A percentile compares a stretch with the other conserved stretches of the same genome.
These are phyloP conservation scores for zebrafish (Danio rerio) DNA, from an alignment of 2,113 vertebrate species.

Conservation along the genomic window DNA sequence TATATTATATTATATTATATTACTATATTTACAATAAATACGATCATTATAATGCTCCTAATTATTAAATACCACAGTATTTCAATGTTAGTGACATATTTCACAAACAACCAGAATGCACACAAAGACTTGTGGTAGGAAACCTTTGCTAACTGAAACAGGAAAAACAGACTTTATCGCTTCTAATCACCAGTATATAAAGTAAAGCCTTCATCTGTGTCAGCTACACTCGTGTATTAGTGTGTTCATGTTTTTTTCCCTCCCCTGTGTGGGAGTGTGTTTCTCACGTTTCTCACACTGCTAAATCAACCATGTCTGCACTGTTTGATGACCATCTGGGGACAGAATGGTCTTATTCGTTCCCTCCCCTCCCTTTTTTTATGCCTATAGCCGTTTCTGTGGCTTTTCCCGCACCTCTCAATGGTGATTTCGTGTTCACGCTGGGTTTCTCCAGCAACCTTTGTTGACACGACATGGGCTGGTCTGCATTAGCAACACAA, in stretches of 20 bases:
- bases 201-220: background rate
- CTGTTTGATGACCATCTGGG: slow-evolving; percentile 52
- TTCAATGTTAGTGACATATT: background rate
- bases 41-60: background rate
- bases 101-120: background rate
- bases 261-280: slow-evolving; percentile 36
- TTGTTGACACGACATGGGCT: slow-evolving; percentile 71
- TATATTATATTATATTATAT: background rate
- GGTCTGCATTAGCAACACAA: slow-evolving; percentile 78
- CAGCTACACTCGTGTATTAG: slow-evolving; percentile 15
- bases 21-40: background rate
- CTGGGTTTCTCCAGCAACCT: slow-evolving; percentile 78
- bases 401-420: slow-evolving; percentile 63
- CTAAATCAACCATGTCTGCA: slow-evolving; percentile 55
- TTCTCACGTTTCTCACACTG: slow-evolving; percentile 52
- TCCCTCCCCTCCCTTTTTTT: slow-evolving; percentile 55
- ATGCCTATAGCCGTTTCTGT: slow-evolving; percentile 46
- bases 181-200: background rate
- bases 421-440: slow-evolving; percentile 69
- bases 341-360: slow-evolving; percentile 35
- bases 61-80: background rate
- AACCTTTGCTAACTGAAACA: background rate
- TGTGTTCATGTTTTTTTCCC: slow-evolving; percentile 4
- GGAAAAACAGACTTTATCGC: background rate
- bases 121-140: background rate